Base-by-base conservation (phyloP, 2,888 invertebrate species). In the Trichogramma dendrolimi region DNA sequence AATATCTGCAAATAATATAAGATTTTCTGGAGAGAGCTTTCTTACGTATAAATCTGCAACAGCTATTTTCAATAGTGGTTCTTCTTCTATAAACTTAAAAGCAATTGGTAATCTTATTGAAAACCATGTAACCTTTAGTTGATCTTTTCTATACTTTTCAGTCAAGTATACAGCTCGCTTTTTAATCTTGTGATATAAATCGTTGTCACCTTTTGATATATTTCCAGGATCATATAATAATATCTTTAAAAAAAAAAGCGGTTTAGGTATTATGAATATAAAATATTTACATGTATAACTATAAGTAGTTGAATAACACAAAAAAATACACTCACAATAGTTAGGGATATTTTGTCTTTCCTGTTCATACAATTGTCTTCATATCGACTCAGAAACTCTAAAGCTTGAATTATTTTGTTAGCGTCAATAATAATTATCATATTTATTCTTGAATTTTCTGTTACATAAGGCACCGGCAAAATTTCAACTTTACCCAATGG, bases 391-490 rank as follows among this genome's bases (percentile, higher is more conserved):
- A 96, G 82, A 79, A 94, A 92, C 41, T 82, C 81, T 38, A 84
- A 75, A 4, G 87, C 86, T 57, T 86, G 84, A 2, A 81, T 76
- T 39, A 81, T 80, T 70, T 83, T 83, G 61, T 78, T 76, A 71
- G 85, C 81, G 73, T 85, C 83, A 4, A 91, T 83, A 0, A 90
- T 87, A 67, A 96, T 79, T 69, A 96, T 79, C 67, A 96, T 82
- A 62, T 88, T 86, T 4, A 96, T 85, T 67, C 92, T 84, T 5
- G 90, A 89, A 79, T 90, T 92, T 83, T 98, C 97, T 0, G 96
- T 97, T 1, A 97, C 96, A 81, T 96, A 97, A 0, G 96, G 96
- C 76, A 94, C 92, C 1, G 92, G 89, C 47, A 96, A 85, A 63
- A 97, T 87, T 75, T 96, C 94, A 6, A 94, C 91, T 63, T 88